phyloP scores from a whole-genome alignment of 2,888 invertebrate genomes.

The Subacronicta megacephala region DNA sequence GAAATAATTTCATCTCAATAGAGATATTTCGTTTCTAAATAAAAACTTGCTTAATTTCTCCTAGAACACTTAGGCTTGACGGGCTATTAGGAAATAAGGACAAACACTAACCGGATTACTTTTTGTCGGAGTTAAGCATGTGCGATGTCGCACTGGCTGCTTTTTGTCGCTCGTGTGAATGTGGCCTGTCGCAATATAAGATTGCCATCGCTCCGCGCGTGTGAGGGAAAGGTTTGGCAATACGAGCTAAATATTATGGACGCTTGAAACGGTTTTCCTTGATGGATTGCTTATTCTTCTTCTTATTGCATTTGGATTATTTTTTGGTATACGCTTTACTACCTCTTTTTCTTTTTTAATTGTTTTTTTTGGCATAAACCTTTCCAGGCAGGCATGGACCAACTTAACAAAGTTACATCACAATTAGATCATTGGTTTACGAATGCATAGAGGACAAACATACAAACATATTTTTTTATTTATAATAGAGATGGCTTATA shows the following conservation, averaged over 20 bases:
- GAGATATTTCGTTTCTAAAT: slow-evolving; percentile 8
- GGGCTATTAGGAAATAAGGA: slow-evolving; percentile 46
- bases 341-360: too few species aligned
- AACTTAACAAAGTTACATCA: too few species aligned
- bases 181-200: slow-evolving; percentile 52
- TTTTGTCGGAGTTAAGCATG: slow-evolving; percentile 38
- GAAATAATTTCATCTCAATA: too few species aligned
- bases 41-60: slow-evolving; percentile 24
- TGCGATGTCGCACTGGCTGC: slow-evolving; percentile 35
- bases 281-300: slow-evolving; percentile 7
- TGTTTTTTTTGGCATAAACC: too few species aligned
- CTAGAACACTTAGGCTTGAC: slow-evolving; percentile 14
- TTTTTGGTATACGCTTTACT: too few species aligned
- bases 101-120: slow-evolving; percentile 45
- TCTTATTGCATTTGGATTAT: too few species aligned
- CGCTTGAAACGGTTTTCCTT: slow-evolving; percentile 13
- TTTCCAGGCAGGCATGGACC: too few species aligned
- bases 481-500: too few species aligned
- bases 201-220: slow-evolving; percentile 25
- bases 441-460: too few species aligned
- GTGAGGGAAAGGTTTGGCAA: slow-evolving; percentile 43
- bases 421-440: too few species aligned
- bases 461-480: too few species aligned
- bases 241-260: slow-evolving; percentile 20
- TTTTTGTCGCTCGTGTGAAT: slow-evolving; percentile 59